These are phyloP conservation scores for Mastacembelus armatus DNA, from an alignment of 2,797 vertebrate genomes.

Conservation along the genomic window DNA sequence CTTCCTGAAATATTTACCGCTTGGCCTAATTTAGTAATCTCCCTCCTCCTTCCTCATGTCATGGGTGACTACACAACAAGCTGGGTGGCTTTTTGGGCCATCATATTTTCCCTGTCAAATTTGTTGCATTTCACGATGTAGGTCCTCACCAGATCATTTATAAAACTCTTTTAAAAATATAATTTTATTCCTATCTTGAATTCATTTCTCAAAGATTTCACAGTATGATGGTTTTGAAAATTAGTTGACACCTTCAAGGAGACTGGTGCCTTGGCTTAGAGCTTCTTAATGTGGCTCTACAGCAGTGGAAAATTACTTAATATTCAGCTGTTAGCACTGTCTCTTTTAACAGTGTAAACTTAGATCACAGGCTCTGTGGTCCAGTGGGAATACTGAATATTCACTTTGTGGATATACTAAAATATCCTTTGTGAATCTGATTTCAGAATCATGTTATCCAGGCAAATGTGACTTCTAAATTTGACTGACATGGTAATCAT, in stretches of 20 bases:
- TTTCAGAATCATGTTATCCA: constrained; percentile 23
- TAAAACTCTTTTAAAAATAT: background rate
- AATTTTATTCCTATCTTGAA: no score
- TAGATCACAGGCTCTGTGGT: constrained; percentile 18
- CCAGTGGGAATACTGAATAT: constrained; percentile 28
- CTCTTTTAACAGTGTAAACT: constrained; percentile 25
- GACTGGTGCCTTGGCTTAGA: constrained; percentile 2
- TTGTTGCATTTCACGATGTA: constrained; percentile 16
- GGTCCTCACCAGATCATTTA: background rate
- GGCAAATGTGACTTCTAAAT: constrained; percentile 25
- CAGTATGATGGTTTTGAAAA: background rate
- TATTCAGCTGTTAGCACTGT: constrained; percentile 26
- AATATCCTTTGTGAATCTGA: constrained; percentile 19
- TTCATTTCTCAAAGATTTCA: background rate
- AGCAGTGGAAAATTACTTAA: constrained; percentile 20
- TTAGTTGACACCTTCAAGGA: constrained; percentile 1
- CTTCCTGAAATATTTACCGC: constrained; percentile 86
- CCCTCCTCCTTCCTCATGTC: constrained; percentile 58
- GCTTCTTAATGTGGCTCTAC: constrained; percentile 14
- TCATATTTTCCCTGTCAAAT: constrained; percentile 26
- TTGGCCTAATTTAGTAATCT: constrained; percentile 83
- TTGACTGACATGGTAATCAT: background rate
- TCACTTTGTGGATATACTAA: constrained; percentile 1
- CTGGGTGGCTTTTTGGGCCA: constrained; percentile 26
- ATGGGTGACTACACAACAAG: constrained; percentile 66